Base-by-base conservation (phyloP, 1,140 invertebrate genomes). In the Holcopasites calliopsidis region DNA sequence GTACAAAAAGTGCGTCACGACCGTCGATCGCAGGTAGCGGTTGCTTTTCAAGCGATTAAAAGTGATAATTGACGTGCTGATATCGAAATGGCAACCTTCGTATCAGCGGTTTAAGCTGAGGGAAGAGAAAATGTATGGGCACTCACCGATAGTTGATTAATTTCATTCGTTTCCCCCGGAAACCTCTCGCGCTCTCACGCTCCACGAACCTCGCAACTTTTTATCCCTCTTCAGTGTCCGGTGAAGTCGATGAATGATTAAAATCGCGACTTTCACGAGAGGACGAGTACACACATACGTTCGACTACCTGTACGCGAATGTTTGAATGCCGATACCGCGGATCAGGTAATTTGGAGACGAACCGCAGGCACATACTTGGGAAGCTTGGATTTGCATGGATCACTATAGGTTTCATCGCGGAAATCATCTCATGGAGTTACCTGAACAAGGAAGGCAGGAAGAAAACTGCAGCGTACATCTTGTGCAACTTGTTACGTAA, bases 21-120 rank as follows among this genome's bases (percentile, higher is more conserved):
- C 26, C 49, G 60, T 40, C 38, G 35, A 65, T 73, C 65, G 54
- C 13, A 4, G 2, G 1, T 3, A 10, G 28, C 23, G 11, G 42
- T 40, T 18, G 28, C 18, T 57, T 71, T 60, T 38, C 23, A n/a
- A 2, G 11, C 28, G 71, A 65, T 44, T n/a, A 65, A 66, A 40
- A 35, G 7, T n/a, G 71, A 54, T 66, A 55, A 73, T 73, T 33
- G 71, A 73, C 66, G 49, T 23, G 16, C 16, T 1, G 70, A 65
- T 73, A 65, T 31, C 71, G 71, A 55, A 66, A 73, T 73, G 42
- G 65, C 70, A 64, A 40, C 35, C 49, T 73, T 33, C 47, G 40
- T 40, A 16, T 21, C 21, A 42, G 5, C 7, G 16, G 16, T 33
- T 23, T 13, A 11, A 18, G 55, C 31, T 4, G 23, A 7, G 10